A percentile compares a stretch with the other conserved stretches of the same genome.
Evolutionary conservation across 2,888 invertebrate species (phyloP).

Genomic region (Slavum lentiscoides): DNA sequence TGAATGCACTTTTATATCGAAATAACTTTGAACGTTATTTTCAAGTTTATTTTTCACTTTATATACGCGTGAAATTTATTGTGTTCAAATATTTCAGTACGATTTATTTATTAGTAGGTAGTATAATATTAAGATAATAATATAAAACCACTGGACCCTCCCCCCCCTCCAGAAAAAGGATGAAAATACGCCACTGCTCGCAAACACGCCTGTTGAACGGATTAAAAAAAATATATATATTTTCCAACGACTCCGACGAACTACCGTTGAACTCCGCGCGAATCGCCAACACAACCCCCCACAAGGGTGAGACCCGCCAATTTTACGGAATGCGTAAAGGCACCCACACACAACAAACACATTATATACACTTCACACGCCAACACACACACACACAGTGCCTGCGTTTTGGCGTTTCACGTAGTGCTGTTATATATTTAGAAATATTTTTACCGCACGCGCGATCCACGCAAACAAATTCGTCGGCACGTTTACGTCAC

Average conservation of each 20-base stretch:
- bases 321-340: background rate
- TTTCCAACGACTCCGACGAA: background rate
- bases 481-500: slow-evolving; percentile 23
- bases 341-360: background rate
- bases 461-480: slow-evolving; percentile 1
- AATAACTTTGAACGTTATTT: too few relatives aligned
- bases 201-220: too few relatives aligned
- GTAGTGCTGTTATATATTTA: slow-evolving; percentile 33
- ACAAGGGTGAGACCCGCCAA: background rate
- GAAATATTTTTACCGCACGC: slow-evolving; percentile 20
- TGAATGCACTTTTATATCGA: too few relatives aligned
- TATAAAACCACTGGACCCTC: too few relatives aligned
- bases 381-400: background rate
- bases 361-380: background rate
- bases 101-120: too few relatives aligned
- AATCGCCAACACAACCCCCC: background rate
- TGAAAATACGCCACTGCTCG: too few relatives aligned
- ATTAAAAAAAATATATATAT: background rate
- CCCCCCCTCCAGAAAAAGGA: too few relatives aligned
- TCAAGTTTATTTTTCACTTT: too few relatives aligned
- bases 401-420: slow-evolving; percentile 23
- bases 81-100: too few relatives aligned
- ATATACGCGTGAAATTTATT: too few relatives aligned
- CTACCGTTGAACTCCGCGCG: too few relatives aligned
- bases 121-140: too few relatives aligned